These are phyloP conservation scores for Stegastes partitus DNA, from an alignment of 2,113 vertebrate species.

Conservation along the genomic window DNA sequence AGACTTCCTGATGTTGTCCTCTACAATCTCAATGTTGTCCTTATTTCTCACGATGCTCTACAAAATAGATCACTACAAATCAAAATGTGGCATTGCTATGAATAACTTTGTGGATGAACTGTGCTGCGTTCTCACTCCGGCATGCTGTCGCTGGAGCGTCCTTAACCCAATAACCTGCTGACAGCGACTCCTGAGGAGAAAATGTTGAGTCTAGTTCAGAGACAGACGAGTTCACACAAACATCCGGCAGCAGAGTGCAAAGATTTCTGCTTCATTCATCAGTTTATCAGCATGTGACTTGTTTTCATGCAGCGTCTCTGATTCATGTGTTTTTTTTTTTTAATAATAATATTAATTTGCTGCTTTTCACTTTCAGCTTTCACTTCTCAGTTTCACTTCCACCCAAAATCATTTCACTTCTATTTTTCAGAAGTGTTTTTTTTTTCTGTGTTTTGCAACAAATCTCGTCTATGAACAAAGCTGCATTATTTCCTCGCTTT, in stretches of 20 bases:
- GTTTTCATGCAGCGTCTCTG: too few species aligned
- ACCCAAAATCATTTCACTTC: not conserved
- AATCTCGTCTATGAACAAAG: fast-evolving
- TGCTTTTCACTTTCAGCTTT: conserved; percentile 14
- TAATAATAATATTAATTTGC: too few species aligned
- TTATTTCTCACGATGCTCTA: too few species aligned
- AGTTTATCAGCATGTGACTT: not conserved
- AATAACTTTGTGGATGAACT: too few species aligned
- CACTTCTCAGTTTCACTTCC: conserved; percentile 13
- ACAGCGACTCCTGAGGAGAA: not conserved
- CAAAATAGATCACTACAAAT: too few species aligned
- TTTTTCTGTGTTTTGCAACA: not conserved
- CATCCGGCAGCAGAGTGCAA: not conserved
- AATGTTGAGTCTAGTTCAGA: conserved; percentile 5
- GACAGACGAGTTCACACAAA: conserved; percentile 8
- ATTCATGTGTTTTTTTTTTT: not conserved
- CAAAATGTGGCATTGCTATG: too few species aligned
- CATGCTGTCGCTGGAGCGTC: not conserved
- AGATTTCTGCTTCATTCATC: not conserved
- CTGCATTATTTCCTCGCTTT: not conserved
- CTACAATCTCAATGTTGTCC: too few species aligned
- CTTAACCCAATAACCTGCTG: conserved; percentile 13
- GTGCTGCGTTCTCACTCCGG: too few species aligned
- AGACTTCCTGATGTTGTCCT: too few species aligned
- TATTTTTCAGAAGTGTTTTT: not conserved